A percentile compares a stretch with the other conserved stretches of the same genome.
phyloP scores from a whole-genome alignment of 1,140 invertebrate species.

The Galendromus occidentalis region DNA sequence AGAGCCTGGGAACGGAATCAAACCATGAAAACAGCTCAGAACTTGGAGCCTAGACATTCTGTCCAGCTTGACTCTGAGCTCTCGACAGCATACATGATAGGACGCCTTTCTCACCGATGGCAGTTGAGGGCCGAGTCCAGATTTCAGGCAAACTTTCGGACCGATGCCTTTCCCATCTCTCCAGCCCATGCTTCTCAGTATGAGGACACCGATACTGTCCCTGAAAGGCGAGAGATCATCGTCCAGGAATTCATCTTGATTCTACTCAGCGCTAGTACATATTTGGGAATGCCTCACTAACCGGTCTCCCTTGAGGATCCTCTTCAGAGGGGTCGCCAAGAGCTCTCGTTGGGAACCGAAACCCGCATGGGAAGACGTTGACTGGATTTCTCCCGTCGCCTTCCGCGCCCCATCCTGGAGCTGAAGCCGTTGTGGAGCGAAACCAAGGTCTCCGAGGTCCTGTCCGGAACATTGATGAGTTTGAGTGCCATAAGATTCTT shows the following conservation, averaged over 20 bases:
- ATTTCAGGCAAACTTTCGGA: slow-evolving; percentile 36
- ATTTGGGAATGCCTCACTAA: background rate
- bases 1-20: slow-evolving; percentile 15
- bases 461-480: too few relatives aligned
- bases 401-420: slow-evolving; percentile 47
- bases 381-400: slow-evolving; percentile 14
- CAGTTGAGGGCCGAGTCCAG: background rate
- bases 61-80: too few relatives aligned
- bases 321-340: slow-evolving; percentile 38
- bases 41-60: too few relatives aligned
- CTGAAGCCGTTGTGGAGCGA: slow-evolving; percentile 63
- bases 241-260: too few relatives aligned
- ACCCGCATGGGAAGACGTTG: slow-evolving; percentile 34
- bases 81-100: too few relatives aligned
- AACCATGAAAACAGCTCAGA: too few relatives aligned
- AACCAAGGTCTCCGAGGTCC: slow-evolving; percentile 82
- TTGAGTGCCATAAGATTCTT: too few relatives aligned
- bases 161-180: slow-evolving; percentile 76
- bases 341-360: slow-evolving; percentile 53
- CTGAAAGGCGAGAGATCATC: slow-evolving; percentile 28
- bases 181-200: slow-evolving; percentile 62
- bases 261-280: too few relatives aligned
- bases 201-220: slow-evolving; percentile 62
- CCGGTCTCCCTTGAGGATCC: slow-evolving; percentile 7
- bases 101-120: background rate